Base-by-base conservation (phyloP, 1,140 invertebrate genomes). In the Alviniconcha marisindica region DNA sequence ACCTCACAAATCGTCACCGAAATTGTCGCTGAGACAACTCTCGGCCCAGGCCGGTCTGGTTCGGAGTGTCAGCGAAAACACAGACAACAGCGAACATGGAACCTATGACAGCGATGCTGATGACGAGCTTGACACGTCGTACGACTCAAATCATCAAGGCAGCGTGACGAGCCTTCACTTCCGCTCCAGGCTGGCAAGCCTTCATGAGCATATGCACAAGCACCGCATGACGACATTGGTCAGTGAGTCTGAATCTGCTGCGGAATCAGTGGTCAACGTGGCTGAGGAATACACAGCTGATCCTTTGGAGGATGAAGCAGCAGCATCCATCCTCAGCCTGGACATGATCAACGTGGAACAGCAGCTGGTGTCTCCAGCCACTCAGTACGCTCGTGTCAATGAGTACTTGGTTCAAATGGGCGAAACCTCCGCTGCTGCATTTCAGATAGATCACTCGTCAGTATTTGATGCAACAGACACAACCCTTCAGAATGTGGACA, bases 101-200 rank as follows among this genome's bases (percentile, higher is more conserved):
- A 87, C 85, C 60, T 87, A 89, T 77, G 74, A 56, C 31, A 87
- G 86, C 83, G 88, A 89, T 84, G 88, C 88, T 40, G 88, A 89
- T 84, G 89, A 90, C 74, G 89, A 88, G 73, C 77, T 76, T 69
- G 89, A 88, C 36, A 80, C 77, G 24, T 84, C 82, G 31, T 86
- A 83, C 73, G 81, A 84, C 21, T 89, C 88, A 2, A 87, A 85
- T 31, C 78, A 80, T 1, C 56, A 63, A 5, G 78, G 78, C 54
- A 80, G 78, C 40, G n/a, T 40, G 2, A 66, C 60, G 2, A 80
- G 78, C 38, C 15, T 71, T 4, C 60, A 54, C n/a, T 60, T 77
- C n/a, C 24, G 73, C 18, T 60, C 69, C 60, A 80, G 69, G 18
- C 51, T 81, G 44, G 76, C 38, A 40, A 66, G 51, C 31, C 42